Evolutionary conservation across 2,888 invertebrate genomes (phyloP), one percentile per base, ranked within the genome.

Genomic region (Ceratothoa steindachneri): DNA sequence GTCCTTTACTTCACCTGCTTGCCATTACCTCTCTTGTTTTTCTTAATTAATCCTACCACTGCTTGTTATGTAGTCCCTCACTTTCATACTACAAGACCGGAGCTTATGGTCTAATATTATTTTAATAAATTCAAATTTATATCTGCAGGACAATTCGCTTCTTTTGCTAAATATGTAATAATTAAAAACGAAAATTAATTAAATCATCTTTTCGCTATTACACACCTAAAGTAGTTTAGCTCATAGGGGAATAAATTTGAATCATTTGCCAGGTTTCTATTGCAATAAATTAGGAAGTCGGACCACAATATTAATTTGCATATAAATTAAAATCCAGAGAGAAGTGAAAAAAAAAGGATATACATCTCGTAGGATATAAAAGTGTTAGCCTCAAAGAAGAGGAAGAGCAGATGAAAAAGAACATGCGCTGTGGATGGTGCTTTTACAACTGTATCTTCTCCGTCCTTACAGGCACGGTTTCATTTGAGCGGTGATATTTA

Each of bases 281-380:
- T 73, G 76, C 76, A 70, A 76, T 76, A 76, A 76, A 76, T 76
- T 76, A 76, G 73, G 71, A 67, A 68, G 71, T 67, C 73, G 70
- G 65, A 71, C 76, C 76, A 76, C 76, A 76, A 76, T 73, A 76
- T 76, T 76, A 76, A 76, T 76, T 76, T 76, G 76, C 76, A 76
- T 76, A 76, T 76, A 76, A 76, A 76, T 76, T 70, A 76, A 76
- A 60, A 24, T 41, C 41, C 41, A n/a, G 12, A 60, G 24, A 60
- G 60, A 24, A 60, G n/a, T n/a, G 12, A 24, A 3, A 60, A 60
- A 60, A 15, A 60, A 4, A 1, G 27, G 24, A 60, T 60, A 60
- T 60, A 24, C 60, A 51, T n/a, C 52, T 51, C 15, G 15, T 15
- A 64, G 65, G 22, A 22, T 27, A 28, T n/a, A 64, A 64, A 28